Evolutionary conservation across 2,797 vertebrate species (phyloP), one percentile per base, ranked within the genome.

Genomic region (Echeneis naucrates): DNA sequence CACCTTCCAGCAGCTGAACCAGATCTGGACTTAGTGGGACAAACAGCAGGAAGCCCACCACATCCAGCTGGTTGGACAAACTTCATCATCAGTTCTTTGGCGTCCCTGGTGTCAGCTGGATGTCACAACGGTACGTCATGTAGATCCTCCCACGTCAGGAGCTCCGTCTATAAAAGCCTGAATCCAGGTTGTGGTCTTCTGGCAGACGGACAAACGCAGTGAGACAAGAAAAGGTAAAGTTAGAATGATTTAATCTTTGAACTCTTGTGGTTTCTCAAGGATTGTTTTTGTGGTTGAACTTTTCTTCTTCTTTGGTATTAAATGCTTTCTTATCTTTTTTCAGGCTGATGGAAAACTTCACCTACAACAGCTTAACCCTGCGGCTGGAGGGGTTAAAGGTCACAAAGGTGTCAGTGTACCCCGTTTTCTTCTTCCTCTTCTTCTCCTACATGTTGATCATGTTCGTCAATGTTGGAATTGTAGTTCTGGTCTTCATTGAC

Each of bases 301-400:
- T n/a, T n/a, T n/a, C n/a, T n/a, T n/a, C n/a, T n/a, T n/a, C n/a
- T n/a, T n/a, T n/a, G n/a, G n/a, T n/a, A n/a, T n/a, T n/a, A n/a
- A n/a, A n/a, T n/a, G n/a, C n/a, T n/a, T n/a, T n/a, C n/a, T n/a
- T n/a, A n/a, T 62, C 3, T 37, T 55, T 33, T 45, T 67, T 17
- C 14, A 80, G 61, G 33, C 14, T 65, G 17, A 89, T 91, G 88
- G 83, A 88, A 37, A 88, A 88, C 55, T n/a, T 53, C 60, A 82
- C 72, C 8, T 82, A 50, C 57, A 88, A 80, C 76, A 83, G 85
- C 67, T 44, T 69, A 5, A 61, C 68, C 5, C 78, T 91, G 14
- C 66, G 73, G n/a, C 4, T 92, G 8, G 87, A 92, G 10, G 83
- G 87, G 1, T 5, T 92, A 1, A 69, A 76, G 3, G 1, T 90